phyloP scores from a whole-genome alignment of 2,888 invertebrate genomes.

The Cerceris rybyensis region DNA sequence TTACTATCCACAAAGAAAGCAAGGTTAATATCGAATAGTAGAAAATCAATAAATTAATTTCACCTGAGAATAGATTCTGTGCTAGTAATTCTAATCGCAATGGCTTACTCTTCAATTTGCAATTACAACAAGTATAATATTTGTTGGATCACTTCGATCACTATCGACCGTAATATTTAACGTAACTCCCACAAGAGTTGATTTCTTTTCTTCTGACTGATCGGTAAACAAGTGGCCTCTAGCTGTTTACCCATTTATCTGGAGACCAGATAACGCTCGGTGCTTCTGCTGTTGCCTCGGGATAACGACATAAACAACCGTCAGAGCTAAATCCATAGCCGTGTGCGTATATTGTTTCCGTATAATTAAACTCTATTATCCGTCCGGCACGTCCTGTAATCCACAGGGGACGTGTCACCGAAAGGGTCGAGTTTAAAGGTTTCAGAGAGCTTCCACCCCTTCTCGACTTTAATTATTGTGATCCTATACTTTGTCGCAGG shows the following conservation, averaged over 20 bases:
- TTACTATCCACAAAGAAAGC: no score
- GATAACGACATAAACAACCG: conserved; percentile 55
- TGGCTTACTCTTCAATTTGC: no score
- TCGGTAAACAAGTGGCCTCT: conserved; percentile 54
- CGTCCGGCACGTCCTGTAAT: conserved; percentile 23
- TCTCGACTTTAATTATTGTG: no score
- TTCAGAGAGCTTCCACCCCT: not conserved
- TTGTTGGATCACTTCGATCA: not conserved
- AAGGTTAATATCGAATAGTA: no score
- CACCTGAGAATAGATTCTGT: no score
- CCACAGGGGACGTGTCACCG: conserved; percentile 3
- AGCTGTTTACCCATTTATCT: conserved; percentile 55
- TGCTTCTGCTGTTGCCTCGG: conserved; percentile 20
- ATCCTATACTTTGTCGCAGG: no score
- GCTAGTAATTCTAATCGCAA: no score
- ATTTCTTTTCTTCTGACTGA: not conserved
- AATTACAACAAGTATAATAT: no score
- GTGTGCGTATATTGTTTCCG: conserved; percentile 34
- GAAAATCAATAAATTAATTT: no score
- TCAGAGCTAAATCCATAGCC: not conserved
- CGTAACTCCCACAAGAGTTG: not conserved
- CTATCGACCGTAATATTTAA: not conserved
- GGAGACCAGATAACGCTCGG: conserved; percentile 53
- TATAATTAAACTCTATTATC: conserved; percentile 31
- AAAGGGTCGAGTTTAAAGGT: conserved; percentile 1